phyloP scores from a whole-genome alignment of 2,113 vertebrate species.

The Pollachius pollachius region DNA sequence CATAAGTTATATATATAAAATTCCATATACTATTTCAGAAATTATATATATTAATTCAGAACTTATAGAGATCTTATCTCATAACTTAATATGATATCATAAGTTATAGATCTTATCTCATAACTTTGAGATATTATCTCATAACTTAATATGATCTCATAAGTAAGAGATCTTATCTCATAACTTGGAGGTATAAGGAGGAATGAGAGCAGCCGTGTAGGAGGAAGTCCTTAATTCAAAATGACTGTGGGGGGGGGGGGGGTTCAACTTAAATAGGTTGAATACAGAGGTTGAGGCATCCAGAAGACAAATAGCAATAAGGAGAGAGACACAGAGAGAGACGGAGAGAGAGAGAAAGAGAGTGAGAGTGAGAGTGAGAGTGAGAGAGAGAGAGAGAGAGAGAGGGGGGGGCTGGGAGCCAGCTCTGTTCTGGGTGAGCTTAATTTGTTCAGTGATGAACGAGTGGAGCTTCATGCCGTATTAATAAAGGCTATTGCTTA shows the following conservation, averaged over 20 bases:
- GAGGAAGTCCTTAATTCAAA: slow-evolving; percentile 66
- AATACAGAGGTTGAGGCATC: neutral
- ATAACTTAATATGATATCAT: slow-evolving; percentile 28
- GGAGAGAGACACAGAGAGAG: neutral
- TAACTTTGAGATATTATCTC: no score
- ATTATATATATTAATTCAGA: no score
- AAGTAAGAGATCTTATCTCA: slow-evolving; percentile 26
- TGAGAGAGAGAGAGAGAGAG: slow-evolving; percentile 32
- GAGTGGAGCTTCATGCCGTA: slow-evolving; percentile 68
- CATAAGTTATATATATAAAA: no score
- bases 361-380: slow-evolving; percentile 35
- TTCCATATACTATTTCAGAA: no score
- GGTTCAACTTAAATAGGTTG: no score
- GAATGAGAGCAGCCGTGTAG: slow-evolving; percentile 32
- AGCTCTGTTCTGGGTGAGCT: slow-evolving; percentile 47
- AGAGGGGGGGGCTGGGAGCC: slow-evolving; percentile 31
- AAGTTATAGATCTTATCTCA: slow-evolving; percentile 45
- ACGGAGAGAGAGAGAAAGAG: slow-evolving; percentile 8
- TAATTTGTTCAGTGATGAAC: slow-evolving; percentile 62
- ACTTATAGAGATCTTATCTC: no score
- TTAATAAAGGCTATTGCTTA: slow-evolving; percentile 68
- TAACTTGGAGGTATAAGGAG: slow-evolving; percentile 50
- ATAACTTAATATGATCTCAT: no score
- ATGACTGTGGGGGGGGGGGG: slow-evolving; percentile 34
- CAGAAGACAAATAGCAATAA: slow-evolving; percentile 1